These are phyloP conservation scores for Gephyroberyx darwinii DNA, from an alignment of 2,797 vertebrate species.

Conservation along the genomic window DNA sequence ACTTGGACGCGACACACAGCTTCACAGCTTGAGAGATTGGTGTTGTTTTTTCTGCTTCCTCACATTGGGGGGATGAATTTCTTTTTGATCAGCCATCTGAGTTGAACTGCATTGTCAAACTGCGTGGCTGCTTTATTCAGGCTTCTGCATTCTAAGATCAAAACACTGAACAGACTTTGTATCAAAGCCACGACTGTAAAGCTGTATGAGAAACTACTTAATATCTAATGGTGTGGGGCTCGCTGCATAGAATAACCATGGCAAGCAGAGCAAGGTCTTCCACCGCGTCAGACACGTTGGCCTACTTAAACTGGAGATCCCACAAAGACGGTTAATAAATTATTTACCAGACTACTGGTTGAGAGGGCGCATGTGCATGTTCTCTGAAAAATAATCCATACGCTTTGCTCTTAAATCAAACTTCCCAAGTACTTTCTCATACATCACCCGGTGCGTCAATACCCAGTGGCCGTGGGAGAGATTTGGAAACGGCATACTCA, in stretches of 20 bases:
- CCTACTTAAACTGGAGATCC: constrained; percentile 63
- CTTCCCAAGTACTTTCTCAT: constrained; percentile 33
- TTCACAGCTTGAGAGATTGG: constrained; percentile 10
- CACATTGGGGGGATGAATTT: constrained; percentile 11
- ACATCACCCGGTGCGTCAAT: constrained; percentile 49
- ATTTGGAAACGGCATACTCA: constrained; percentile 21
- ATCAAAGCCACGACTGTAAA: constrained; percentile 39
- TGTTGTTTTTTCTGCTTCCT: constrained; percentile 44
- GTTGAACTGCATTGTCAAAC: constrained; percentile 39
- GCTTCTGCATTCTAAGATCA: constrained; percentile 34
- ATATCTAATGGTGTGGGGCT: constrained; percentile 34
- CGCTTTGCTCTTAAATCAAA: constrained; percentile 49
- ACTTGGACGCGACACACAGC: background rate
- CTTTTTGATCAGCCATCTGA: constrained; percentile 38
- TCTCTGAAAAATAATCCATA: constrained; percentile 54
- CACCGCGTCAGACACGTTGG: constrained; percentile 64
- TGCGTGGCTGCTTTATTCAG: constrained; percentile 17
- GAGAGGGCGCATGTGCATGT: constrained; percentile 50
- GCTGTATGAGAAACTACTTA: constrained; percentile 31
- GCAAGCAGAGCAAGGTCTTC: constrained; percentile 38
- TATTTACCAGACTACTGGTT: constrained; percentile 58
- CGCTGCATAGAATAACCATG: constrained; percentile 39
- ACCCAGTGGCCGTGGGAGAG: constrained; percentile 39
- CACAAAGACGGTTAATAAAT: constrained; percentile 56
- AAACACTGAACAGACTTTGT: constrained; percentile 39